Base-by-base conservation (phyloP, 2,888 invertebrate genomes). In the Hydraecia micacea region DNA sequence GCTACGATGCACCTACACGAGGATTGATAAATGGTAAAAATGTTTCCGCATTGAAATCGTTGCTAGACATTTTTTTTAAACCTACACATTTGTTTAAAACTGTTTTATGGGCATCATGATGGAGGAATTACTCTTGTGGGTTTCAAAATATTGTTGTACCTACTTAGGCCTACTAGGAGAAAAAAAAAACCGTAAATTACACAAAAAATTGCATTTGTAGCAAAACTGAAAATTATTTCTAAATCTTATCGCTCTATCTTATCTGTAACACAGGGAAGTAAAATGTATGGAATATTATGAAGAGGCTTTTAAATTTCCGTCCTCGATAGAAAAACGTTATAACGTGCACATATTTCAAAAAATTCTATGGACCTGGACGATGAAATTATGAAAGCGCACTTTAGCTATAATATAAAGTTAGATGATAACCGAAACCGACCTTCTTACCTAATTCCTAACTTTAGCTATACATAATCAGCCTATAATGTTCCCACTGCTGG, bases 1-100 rank as follows among this genome's bases (percentile, higher is more conserved):
- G 52, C 63, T 65, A 36, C n/a, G 52, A 70, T 73, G 62, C 86
- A 87, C 88, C 88, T 88, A 87, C 88, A 75, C 77, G 13, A 25
- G 6, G 1, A 39, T 52, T 73, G 13, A 75, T 70, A 66, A 73
- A 85, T 85, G 62, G 25, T 60, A 63, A 55, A 65, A 8, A 72
- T 42, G 46, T 70, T 86, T 84, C 84, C 84, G 86, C 66, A 6
- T 86, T 52, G 55, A 73, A 25, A 52, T 18, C 36, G 2, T 55
- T 36, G 39, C 58, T 63, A 55, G n/a, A 42, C 9, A 52, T 62
- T 42, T 69, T 65, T 75, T 58, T 70, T 0, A 69, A 67, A 46
- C 83, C 77, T 58, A 80, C 73, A 74, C 79, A 42, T 11, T 32
- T 62, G 2, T 36, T 32, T 3, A 36, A 21, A 58, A 76, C 11